Evolutionary conservation across 1,140 invertebrate genomes (phyloP), one percentile per base, ranked within the genome.

Genomic region (Aphelenchoides besseyi): DNA sequence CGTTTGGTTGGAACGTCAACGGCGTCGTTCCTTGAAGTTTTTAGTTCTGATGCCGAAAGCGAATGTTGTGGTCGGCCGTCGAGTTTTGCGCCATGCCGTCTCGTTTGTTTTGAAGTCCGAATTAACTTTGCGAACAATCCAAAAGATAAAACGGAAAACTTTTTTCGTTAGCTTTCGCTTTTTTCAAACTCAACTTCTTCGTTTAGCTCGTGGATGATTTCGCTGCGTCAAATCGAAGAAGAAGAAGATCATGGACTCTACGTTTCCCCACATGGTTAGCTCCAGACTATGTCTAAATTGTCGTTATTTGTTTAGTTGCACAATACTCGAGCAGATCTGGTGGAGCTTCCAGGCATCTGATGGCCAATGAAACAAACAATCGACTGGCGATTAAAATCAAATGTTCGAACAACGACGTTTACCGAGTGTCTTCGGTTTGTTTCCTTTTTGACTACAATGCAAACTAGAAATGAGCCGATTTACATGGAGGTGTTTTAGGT

Each of bases 321-420:
- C 18, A 71, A 35, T 71, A 36, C 33, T 69, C 70, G 18, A n/a
- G 36, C 5, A 1, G 48, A 2, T 53, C 69, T 35, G 70, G 70
- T 28, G 70, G 70, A 30, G 59, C 70, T 9, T 71, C 70, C n/a
- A 30, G 70, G 26, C 70, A 71, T 68, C 36, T 71, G 23, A 71
- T 71, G 70, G 70, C 53, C 8, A 71, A 71, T 68, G 64, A 54
- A 2, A 69, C 70, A 16, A 26, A 73, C 16, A 28, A 68, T 32
- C 28, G 54, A 29, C 29, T 71, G 63, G 70, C 64, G 1, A 68
- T 71, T 26, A 71, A 71, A 68, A 67, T 71, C 28, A 71, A 71
- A 29, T 71, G 70, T 33, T 68, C 59, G 9, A 71, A 71, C 53
- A 71, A 71, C 53, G 41, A 48, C 16, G 16, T 73, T 23, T 71